These are phyloP conservation scores for Amaurobius ferox DNA, from an alignment of 2,888 invertebrate genomes.

Conservation along the genomic window DNA sequence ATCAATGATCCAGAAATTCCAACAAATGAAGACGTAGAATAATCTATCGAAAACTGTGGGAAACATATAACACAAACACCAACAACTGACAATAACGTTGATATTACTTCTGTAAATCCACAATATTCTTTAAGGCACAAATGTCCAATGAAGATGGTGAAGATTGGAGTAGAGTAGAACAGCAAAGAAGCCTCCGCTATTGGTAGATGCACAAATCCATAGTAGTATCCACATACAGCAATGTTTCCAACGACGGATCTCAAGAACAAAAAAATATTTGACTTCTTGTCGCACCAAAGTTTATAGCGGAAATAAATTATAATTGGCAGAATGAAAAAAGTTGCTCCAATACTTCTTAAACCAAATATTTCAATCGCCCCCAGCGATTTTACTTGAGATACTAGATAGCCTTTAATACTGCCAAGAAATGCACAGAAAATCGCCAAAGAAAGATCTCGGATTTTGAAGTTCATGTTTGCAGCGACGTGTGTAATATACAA, in stretches of 20 bases:
- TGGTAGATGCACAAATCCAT: slow-evolving; percentile 54
- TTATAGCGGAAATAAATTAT: slow-evolving; percentile 23
- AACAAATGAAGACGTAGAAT: not conserved
- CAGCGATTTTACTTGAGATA: slow-evolving; percentile 38
- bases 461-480: slow-evolving; percentile 19
- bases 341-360: slow-evolving; percentile 46
- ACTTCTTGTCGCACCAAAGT: slow-evolving; percentile 21
- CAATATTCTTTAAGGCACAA: slow-evolving; percentile 59
- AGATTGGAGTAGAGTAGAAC: slow-evolving; percentile 59
- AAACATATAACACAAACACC: slow-evolving; percentile 39
- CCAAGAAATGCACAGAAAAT: slow-evolving; percentile 57
- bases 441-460: slow-evolving; percentile 40
- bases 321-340: slow-evolving; percentile 36
- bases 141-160: slow-evolving; percentile 50
- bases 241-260: slow-evolving; percentile 56
- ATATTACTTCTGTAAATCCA: slow-evolving; percentile 20
- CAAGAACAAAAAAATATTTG: slow-evolving; percentile 32
- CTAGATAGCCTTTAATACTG: slow-evolving; percentile 59
- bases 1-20: slow-evolving; percentile 45
- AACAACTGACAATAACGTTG: not conserved
- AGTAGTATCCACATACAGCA: slow-evolving; percentile 61
- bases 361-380: slow-evolving; percentile 65
- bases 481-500: too few species aligned
- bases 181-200: slow-evolving; percentile 59
- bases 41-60: not conserved